phyloP scores from a whole-genome alignment of 2,113 vertebrate genomes.

The Nymphicus hollandicus region DNA sequence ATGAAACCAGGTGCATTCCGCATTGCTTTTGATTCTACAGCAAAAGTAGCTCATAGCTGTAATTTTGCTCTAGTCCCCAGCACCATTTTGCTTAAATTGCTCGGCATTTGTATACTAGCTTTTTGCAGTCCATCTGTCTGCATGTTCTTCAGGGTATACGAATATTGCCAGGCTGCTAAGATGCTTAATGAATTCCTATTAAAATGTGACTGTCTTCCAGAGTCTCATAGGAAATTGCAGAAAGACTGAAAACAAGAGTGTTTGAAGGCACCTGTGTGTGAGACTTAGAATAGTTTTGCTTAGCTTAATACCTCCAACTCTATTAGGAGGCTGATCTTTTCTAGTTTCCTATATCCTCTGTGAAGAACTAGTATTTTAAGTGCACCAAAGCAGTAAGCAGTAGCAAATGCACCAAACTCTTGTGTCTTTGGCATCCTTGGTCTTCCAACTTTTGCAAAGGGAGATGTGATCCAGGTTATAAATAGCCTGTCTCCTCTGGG shows the following conservation, averaged over 20 bases:
- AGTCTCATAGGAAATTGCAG: not conserved
- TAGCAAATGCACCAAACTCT: not conserved
- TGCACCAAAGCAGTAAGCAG: not conserved
- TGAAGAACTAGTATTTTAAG: not conserved
- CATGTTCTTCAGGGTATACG: not conserved
- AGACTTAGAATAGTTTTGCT: not conserved
- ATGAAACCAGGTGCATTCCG: not conserved
- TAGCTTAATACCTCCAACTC: not conserved
- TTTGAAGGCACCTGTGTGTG: not conserved
- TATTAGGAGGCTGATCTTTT: not conserved
- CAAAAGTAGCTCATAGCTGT: not conserved
- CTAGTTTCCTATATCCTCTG: not conserved
- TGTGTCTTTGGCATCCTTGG: not conserved
- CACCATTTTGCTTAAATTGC: slow-evolving; percentile 8
- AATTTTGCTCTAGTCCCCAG: not conserved
- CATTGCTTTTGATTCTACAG: not conserved
- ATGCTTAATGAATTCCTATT: not conserved
- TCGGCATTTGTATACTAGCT: not conserved
- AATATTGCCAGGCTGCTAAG: not conserved
- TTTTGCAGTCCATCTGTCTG: not conserved
- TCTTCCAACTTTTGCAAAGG: not conserved
- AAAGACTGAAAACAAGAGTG: not conserved
- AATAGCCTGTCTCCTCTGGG: not conserved
- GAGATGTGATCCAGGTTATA: not conserved
- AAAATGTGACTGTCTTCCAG: not conserved